These are phyloP conservation scores for Agonopterix heracliana DNA, from an alignment of 2,888 invertebrate genomes.

Conservation along the genomic window DNA sequence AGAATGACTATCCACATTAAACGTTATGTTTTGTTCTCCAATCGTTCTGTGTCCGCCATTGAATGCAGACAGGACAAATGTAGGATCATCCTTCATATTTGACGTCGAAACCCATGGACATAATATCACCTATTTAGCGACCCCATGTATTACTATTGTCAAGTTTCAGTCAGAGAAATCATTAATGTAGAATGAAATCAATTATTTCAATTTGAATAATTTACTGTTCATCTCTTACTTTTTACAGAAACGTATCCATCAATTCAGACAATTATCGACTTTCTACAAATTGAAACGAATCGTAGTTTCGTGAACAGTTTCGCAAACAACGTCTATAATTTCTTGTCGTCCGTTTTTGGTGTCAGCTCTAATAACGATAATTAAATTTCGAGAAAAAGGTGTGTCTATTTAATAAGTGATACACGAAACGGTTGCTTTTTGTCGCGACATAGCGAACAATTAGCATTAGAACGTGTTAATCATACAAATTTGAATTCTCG, in stretches of 20 bases:
- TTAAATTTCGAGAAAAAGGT: constrained; percentile 67
- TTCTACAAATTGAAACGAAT: constrained; percentile 57
- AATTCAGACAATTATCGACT: constrained; percentile 49
- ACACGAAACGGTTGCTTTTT: constrained; percentile 56
- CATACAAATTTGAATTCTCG: constrained; percentile 55
- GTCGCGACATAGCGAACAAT: constrained; percentile 54
- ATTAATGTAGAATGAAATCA: constrained; percentile 56
- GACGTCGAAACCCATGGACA: constrained; percentile 48
- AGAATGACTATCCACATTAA: constrained; percentile 22
- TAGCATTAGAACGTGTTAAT: constrained; percentile 67
- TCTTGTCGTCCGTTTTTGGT: constrained; percentile 48
- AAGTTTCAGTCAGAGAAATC: constrained; percentile 42
- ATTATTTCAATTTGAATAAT: constrained; percentile 29
- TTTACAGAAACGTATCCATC: constrained; percentile 30
- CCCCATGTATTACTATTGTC: constrained; percentile 50
- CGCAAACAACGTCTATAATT: constrained; percentile 50
- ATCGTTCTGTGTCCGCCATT: constrained; percentile 33
- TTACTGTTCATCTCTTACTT: constrained; percentile 26
- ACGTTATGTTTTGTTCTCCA: constrained; percentile 31
- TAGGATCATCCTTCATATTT: constrained; percentile 60
- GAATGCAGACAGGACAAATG: constrained; percentile 50
- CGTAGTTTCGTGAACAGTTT: constrained; percentile 48
- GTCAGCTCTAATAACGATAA: constrained; percentile 65
- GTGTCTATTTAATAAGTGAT: constrained; percentile 61
- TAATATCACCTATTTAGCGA: constrained; percentile 62